phyloP scores from a whole-genome alignment of 1,140 invertebrate species.

The Mya arenaria region DNA sequence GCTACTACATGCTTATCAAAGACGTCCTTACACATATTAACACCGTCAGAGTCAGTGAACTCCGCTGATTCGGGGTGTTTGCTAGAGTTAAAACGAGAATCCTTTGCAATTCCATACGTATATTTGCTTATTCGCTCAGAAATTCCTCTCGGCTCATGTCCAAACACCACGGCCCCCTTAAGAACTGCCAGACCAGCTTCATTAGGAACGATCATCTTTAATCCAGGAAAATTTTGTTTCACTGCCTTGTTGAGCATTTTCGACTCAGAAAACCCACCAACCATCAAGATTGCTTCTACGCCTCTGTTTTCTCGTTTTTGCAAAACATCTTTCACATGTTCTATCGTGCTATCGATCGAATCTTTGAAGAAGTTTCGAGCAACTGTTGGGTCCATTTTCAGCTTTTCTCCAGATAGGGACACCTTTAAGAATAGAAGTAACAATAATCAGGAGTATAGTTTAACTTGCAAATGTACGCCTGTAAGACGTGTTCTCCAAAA shows the following conservation, averaged over 20 bases:
- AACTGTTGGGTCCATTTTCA: neutral
- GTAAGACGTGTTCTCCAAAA: too few relatives aligned
- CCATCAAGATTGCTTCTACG: slow-evolving; percentile 1
- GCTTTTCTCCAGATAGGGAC: neutral
- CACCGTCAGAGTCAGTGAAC: neutral
- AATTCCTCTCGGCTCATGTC: neutral
- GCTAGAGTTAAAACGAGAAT: neutral
- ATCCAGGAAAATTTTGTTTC: neutral
- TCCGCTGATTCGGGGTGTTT: neutral
- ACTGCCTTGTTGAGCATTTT: neutral
- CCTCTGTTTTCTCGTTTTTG: neutral
- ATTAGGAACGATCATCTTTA: neutral
- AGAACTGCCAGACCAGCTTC: slow-evolving; percentile 1
- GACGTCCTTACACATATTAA: neutral
- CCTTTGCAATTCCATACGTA: neutral
- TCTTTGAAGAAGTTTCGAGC: neutral
- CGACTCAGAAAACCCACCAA: slow-evolving; percentile 25
- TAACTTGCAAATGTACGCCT: too few relatives aligned
- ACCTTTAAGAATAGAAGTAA: too few relatives aligned
- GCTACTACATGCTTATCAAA: neutral
- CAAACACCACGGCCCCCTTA: slow-evolving; percentile 28
- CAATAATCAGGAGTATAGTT: too few relatives aligned
- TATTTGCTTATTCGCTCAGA: neutral
- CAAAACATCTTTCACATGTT: neutral
- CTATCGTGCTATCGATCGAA: neutral